A percentile compares a stretch with the other conserved stretches of the same genome.
phyloP scores from a whole-genome alignment of 2,888 invertebrate genomes.

The Lithophane socia region DNA sequence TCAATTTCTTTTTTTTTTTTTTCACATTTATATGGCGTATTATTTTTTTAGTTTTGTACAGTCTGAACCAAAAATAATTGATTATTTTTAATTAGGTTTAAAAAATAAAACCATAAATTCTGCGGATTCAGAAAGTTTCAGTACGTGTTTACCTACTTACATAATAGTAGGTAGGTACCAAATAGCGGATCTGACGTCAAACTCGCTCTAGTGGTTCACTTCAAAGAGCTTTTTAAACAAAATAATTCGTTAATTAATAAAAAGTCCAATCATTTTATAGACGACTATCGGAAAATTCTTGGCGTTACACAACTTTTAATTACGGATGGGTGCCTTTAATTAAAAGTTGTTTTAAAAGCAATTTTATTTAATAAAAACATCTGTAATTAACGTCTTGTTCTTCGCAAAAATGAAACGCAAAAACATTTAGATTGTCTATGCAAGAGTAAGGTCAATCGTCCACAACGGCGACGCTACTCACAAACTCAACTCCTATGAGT shows the following conservation, averaged over 20 bases:
- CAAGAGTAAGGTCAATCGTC: too few relatives aligned
- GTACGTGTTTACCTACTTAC: not conserved
- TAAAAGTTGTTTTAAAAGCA: not conserved
- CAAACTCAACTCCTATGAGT: too few relatives aligned
- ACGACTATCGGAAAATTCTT: constrained; percentile 13
- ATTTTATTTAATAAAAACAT: constrained; percentile 3
- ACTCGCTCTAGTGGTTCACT: not conserved
- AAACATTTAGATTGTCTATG: too few relatives aligned
- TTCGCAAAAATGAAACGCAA: not conserved
- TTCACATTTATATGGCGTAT: not conserved
- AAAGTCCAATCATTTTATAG: constrained; percentile 29
- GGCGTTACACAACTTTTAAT: constrained; percentile 38
- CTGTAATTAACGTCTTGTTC: constrained; percentile 4
- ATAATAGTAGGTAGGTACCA: not conserved
- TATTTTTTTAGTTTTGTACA: not conserved
- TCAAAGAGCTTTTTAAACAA: constrained; percentile 31
- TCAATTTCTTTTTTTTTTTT: constrained; percentile 14
- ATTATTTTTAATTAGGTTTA: not conserved
- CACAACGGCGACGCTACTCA: too few relatives aligned
- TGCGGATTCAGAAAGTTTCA: not conserved
- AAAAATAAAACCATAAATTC: not conserved
- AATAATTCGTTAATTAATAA: constrained; percentile 36
- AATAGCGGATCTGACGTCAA: not conserved
- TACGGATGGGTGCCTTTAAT: too few relatives aligned
- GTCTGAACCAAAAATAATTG: rapidly evolving